Conservation (phyloP, 37 sponge, comb jelly and placozoan genomes). For the Agelas oroides region DNA sequence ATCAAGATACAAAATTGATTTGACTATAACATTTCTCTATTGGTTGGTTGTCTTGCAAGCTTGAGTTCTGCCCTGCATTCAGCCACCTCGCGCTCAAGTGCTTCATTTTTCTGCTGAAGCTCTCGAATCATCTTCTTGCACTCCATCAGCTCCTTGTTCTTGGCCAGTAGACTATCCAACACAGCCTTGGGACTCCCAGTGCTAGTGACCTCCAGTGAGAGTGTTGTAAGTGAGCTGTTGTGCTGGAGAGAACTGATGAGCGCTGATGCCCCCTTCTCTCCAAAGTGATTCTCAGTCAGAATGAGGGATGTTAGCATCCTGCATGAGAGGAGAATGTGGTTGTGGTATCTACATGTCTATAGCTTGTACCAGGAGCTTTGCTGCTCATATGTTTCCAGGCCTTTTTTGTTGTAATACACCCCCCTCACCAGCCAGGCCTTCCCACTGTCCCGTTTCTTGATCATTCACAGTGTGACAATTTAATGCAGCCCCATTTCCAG, state of each 20-base stretch:
- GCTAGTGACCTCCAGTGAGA: neutral
- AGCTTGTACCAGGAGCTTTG: too few relatives aligned
- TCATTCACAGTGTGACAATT: too few relatives aligned
- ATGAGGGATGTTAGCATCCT: constrained; percentile 20
- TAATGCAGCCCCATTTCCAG: too few relatives aligned
- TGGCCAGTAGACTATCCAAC: constrained; percentile 5
- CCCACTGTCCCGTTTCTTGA: too few relatives aligned
- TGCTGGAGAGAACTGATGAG: constrained; percentile 11
- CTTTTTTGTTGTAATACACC: too few relatives aligned
- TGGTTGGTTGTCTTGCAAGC: neutral
- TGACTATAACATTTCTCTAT: neutral
- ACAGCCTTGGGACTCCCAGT: neutral
- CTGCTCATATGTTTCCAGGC: too few relatives aligned
- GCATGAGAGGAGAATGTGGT: neutral
- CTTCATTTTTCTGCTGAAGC: neutral
- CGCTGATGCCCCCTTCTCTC: constrained; percentile 12
- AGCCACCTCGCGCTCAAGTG: neutral
- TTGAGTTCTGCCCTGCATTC: neutral
- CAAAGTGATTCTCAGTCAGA: constrained; percentile 33
- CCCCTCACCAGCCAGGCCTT: too few relatives aligned
- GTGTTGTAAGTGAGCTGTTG: constrained; percentile 32
- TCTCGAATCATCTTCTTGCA: constrained; percentile 4
- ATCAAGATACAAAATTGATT: too few relatives aligned
- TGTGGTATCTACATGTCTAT: too few relatives aligned
- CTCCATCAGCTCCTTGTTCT: constrained; percentile 14